Base-by-base conservation (phyloP, 1,140 invertebrate species). In the Drosophila mojavensis region DNA sequence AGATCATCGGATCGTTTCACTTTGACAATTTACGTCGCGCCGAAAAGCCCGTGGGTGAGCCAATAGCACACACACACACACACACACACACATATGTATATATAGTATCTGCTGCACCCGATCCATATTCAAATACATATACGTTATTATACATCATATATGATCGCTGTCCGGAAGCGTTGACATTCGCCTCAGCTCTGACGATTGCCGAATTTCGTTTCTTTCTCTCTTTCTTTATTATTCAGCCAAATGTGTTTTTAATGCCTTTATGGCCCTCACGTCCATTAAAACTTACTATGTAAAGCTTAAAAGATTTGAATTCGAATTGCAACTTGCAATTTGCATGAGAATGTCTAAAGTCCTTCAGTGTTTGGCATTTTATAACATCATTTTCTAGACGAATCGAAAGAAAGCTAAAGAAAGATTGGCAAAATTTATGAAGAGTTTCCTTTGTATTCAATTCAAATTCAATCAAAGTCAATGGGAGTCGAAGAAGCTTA, bases 181-280 rank as follows among this genome's bases (percentile, higher is more conserved):
- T 74, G 79, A 81, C 79, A 81, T 28, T 75, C 60, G 53, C 54
- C 15, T 51, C 60, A 58, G 51, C 28, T 56, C n/a, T 63, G 81
- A 83, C 77, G 73, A 79, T 66, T 79, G 67, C 66, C 47, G 76
- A 67, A 67, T 59, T 75, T 17, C 5, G 17, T 30, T 20, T 33
- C 17, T 54, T 10, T 48, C 47, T 39, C 17, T 54, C 13, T 48
- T 54, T 39, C 4, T 69, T 5, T 50, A 24, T 48, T 28, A 36
- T 51, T 33, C 65, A 59, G 26, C 28, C n/a, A 67, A 59, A 79
- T 82, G 75, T 20, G 43, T 64, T 71, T 75, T 82, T 83, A 82
- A 82, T 81, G 63, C 73, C 53, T 75, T 71, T 73, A 82, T 81
- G 36, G 41, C 79, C 66, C 10, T 56, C 41, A 13, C 17, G 28